Percentiles rank a stretch among this genome's conserved stretches.
phyloP scores from a whole-genome alignment of 2,888 invertebrate genomes.

The Drosophila tanythrix region DNA sequence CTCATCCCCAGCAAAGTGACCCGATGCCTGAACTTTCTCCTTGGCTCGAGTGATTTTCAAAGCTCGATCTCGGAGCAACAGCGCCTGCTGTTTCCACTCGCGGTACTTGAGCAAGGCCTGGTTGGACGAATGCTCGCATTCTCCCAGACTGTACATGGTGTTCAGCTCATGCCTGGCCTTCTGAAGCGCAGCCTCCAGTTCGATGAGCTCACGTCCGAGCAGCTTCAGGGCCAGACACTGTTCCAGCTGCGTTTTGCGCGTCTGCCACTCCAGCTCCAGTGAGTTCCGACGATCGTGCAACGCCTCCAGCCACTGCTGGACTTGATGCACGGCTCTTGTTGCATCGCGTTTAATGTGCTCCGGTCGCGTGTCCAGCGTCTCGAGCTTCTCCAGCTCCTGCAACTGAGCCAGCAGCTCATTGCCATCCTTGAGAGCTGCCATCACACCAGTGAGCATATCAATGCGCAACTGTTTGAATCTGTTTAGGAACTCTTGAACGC shows the following conservation, averaged over 20 bases:
- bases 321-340: constrained; percentile 87
- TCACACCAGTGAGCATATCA: constrained; percentile 90
- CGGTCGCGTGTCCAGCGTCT: constrained; percentile 91
- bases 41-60: constrained; percentile 91
- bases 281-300: constrained; percentile 90
- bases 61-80: constrained; percentile 90
- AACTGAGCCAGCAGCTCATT: constrained; percentile 90
- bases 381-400: constrained; percentile 90
- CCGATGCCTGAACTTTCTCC: constrained; percentile 90
- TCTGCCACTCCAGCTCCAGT: constrained; percentile 89
- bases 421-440: constrained; percentile 92
- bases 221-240: constrained; percentile 91
- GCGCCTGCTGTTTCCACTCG: constrained; percentile 89
- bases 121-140: constrained; percentile 89
- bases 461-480: constrained; percentile 90
- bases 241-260: constrained; percentile 90
- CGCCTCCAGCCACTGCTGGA: constrained; percentile 90
- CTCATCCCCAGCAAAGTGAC: constrained; percentile 89
- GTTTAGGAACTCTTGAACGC: constrained; percentile 89
- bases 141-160: constrained; percentile 87
- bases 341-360: constrained; percentile 87
- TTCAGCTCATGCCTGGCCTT: constrained; percentile 86
- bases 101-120: constrained; percentile 89
- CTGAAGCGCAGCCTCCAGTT: constrained; percentile 87
- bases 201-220: constrained; percentile 89